Conservation (phyloP, 1,140 invertebrate species). For the Leguminivora glycinivorella region DNA sequence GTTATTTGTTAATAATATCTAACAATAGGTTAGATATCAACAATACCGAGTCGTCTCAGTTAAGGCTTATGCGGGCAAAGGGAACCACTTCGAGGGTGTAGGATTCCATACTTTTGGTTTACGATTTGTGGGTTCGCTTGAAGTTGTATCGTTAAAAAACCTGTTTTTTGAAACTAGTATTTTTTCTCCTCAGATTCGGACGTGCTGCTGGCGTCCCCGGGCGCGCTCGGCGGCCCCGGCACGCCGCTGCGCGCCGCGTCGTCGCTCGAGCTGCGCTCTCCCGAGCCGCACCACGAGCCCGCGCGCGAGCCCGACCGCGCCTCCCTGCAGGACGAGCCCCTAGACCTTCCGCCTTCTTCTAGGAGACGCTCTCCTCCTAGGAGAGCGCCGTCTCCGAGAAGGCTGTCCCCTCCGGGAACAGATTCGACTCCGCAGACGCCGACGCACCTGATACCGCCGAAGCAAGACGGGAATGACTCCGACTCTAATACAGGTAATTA, state of each 20-base stretch:
- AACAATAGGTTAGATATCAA: no score
- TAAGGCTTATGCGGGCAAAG: no score
- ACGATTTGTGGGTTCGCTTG: no score
- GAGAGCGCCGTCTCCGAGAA: not conserved
- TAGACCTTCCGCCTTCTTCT: slow-evolving; percentile 28
- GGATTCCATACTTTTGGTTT: no score
- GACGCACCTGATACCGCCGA: not conserved
- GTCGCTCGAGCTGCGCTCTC: not conserved
- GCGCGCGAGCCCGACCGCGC: slow-evolving; percentile 39
- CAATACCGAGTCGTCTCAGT: no score
- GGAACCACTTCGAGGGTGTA: no score
- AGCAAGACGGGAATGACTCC: not conserved
- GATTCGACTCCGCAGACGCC: not conserved
- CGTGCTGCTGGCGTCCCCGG: slow-evolving; percentile 42
- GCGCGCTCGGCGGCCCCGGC: not conserved
- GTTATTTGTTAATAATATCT: no score
- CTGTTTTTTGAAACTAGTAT: no score
- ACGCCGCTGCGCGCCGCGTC: slow-evolving; percentile 40
- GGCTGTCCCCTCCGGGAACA: not conserved
- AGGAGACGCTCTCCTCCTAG: not conserved
- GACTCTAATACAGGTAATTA: not conserved
- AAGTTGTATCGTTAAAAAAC: no score
- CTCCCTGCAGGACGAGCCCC: slow-evolving; percentile 60
- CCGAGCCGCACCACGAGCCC: slow-evolving; percentile 32
- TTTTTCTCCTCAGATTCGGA: slow-evolving; percentile 56